phyloP scores from a whole-genome alignment of 1,140 invertebrate species.

The Scaptomyza graminum region DNA sequence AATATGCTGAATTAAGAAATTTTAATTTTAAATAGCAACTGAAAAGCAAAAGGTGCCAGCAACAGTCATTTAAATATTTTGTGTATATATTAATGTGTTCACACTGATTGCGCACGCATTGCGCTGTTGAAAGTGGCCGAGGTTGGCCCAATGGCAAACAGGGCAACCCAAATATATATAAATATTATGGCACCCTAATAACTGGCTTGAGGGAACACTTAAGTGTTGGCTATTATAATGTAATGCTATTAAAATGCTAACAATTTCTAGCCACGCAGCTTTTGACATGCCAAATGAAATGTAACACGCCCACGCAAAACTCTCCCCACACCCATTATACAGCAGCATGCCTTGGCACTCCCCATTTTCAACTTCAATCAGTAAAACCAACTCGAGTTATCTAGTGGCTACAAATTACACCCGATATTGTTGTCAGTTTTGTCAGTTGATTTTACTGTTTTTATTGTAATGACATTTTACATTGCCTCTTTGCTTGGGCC shows the following conservation, averaged over 20 bases:
- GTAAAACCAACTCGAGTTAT: conserved; percentile 36
- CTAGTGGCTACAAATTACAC: conserved; percentile 58
- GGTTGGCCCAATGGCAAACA: neutral
- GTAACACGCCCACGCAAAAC: conserved; percentile 54
- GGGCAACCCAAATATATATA: conserved; percentile 28
- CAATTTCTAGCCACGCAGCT: conserved; percentile 65
- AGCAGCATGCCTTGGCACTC: neutral
- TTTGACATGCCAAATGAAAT: conserved; percentile 70
- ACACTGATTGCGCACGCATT: conserved; percentile 15
- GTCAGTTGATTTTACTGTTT: conserved; percentile 2
- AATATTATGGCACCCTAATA: conserved; percentile 72
- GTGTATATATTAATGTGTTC: conserved; percentile 28
- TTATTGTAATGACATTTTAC: conserved; percentile 16
- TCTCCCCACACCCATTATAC: neutral
- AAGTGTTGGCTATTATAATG: conserved; percentile 42
- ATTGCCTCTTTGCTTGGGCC: conserved; percentile 16
- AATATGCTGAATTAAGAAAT: conserved; percentile 33
- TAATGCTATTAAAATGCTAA: conserved; percentile 69
- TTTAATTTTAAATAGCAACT: conserved; percentile 27
- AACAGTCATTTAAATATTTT: conserved; percentile 19
- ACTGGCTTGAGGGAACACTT: conserved; percentile 29
- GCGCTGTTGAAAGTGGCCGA: neutral
- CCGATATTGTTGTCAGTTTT: conserved; percentile 38
- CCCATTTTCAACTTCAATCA: conserved; percentile 27
- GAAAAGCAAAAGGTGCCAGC: neutral